Evolutionary conservation across 2,888 invertebrate species (phyloP).

Genomic region (Acheta domesticus): DNA sequence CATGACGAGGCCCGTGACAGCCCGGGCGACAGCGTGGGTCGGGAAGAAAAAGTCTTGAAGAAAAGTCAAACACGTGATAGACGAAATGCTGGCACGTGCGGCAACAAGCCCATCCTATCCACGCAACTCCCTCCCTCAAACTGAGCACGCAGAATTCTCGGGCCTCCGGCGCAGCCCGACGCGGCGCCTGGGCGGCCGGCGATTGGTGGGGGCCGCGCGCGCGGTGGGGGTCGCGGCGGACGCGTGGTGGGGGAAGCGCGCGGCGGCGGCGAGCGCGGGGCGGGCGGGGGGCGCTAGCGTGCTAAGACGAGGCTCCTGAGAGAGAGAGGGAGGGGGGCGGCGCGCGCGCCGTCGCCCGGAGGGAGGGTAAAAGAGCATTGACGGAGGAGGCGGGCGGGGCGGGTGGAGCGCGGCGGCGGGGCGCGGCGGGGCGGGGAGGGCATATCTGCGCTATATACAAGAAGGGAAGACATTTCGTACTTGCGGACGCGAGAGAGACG

Average conservation of each 20-base stretch:
- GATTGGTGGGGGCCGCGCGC: neutral
- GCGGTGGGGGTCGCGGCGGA: neutral
- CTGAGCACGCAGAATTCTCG: slow-evolving; percentile 23
- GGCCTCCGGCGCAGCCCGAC: slow-evolving; percentile 23
- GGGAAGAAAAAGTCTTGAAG: neutral
- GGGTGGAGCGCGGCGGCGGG: neutral
- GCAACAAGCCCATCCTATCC: slow-evolving; percentile 24
- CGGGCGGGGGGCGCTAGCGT: neutral
- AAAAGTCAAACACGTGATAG: slow-evolving; percentile 10
- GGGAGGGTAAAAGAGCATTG: neutral
- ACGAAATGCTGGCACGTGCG: slow-evolving; percentile 20
- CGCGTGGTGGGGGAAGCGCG: slow-evolving; percentile 22
- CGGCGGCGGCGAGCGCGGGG: neutral
- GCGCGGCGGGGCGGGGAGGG: neutral
- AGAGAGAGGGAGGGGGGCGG: slow-evolving; percentile 33
- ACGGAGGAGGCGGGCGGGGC: neutral
- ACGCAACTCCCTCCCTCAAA: slow-evolving; percentile 32
- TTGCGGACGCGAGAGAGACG: neutral
- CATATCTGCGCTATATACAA: slow-evolving; percentile 12
- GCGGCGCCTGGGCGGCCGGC: slow-evolving; percentile 12
- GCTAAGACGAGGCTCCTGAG: neutral
- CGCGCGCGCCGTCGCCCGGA: neutral
- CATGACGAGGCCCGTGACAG: neutral
- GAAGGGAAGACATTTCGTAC: slow-evolving; percentile 32
- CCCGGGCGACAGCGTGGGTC: neutral